phyloP scores from a whole-genome alignment of 2,797 vertebrate genomes.

The Manis pentadactyla region DNA sequence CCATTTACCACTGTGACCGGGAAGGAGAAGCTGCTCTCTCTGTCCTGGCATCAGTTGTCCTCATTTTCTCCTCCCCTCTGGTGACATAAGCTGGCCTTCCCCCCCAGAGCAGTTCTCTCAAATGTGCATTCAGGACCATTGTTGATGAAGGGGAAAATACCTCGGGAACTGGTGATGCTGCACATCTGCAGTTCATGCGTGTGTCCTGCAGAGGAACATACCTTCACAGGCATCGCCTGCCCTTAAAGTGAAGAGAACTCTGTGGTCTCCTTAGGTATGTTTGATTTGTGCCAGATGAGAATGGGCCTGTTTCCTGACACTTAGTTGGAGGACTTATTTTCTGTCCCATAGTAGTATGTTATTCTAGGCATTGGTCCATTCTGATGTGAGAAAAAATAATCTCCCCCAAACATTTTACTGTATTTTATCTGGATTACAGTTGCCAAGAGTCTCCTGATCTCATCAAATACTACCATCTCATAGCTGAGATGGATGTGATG shows the following conservation, averaged over 20 bases:
- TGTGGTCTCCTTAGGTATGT: background rate
- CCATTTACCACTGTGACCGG: background rate
- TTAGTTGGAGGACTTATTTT: background rate
- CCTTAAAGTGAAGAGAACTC: no score
- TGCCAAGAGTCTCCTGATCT: background rate
- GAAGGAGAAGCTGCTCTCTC: background rate
- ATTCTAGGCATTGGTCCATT: background rate
- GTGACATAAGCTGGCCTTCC: background rate
- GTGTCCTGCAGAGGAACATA: background rate
- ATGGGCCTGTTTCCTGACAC: background rate
- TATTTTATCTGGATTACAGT: background rate
- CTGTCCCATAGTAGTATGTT: background rate
- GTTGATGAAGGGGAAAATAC: background rate
- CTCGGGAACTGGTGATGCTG: background rate
- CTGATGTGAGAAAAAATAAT: background rate
- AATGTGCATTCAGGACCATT: background rate
- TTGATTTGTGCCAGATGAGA: background rate
- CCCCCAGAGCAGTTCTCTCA: background rate
- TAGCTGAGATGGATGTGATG: background rate
- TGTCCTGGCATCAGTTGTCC: no score
- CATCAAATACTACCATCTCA: background rate
- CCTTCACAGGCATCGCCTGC: background rate
- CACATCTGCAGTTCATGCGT: rapidly evolving
- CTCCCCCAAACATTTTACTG: background rate
- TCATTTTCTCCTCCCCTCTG: background rate